A percentile compares a stretch with the other conserved stretches of the same genome.
These are phyloP conservation scores for Hydropotes inermis DNA, from an alignment of 2,113 vertebrate species.

Conservation along the genomic window DNA sequence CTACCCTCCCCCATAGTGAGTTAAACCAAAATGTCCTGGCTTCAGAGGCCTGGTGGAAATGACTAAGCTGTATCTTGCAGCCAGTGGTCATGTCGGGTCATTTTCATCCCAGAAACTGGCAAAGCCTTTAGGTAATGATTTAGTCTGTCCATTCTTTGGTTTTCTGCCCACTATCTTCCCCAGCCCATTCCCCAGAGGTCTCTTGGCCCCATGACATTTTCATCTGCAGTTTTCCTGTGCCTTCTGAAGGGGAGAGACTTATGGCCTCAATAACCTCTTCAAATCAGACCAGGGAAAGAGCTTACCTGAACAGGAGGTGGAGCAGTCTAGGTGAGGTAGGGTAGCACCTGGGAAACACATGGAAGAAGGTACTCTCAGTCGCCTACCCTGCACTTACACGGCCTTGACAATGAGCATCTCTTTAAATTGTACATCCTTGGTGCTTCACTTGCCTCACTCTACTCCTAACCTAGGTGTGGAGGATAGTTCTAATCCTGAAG, in stretches of 20 bases:
- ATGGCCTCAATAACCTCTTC: not conserved
- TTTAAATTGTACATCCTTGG: not conserved
- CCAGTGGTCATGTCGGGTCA: not conserved
- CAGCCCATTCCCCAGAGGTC: not conserved
- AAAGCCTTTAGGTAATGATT: slow-evolving; percentile 12
- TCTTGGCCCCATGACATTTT: not conserved
- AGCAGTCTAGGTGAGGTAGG: not conserved
- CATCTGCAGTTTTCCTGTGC: not conserved
- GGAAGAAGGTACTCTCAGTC: not conserved
- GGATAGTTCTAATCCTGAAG: not conserved
- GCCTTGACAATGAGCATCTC: not conserved
- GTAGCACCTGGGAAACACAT: not conserved
- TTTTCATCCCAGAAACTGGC: slow-evolving; percentile 1
- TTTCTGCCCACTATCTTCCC: not conserved
- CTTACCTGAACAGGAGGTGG: not conserved
- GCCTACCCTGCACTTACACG: rapidly evolving
- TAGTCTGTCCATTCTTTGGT: not conserved
- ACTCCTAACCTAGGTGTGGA: not conserved
- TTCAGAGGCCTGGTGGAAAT: not conserved
- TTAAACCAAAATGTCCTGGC: not conserved
- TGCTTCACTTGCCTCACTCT: not conserved
- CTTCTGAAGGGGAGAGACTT: not conserved
- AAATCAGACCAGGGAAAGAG: not conserved
- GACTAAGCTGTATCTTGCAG: slow-evolving; percentile 25
- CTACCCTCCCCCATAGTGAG: not conserved